phyloP scores from a whole-genome alignment of 2,113 vertebrate species.

The Oreochromis aureus region DNA sequence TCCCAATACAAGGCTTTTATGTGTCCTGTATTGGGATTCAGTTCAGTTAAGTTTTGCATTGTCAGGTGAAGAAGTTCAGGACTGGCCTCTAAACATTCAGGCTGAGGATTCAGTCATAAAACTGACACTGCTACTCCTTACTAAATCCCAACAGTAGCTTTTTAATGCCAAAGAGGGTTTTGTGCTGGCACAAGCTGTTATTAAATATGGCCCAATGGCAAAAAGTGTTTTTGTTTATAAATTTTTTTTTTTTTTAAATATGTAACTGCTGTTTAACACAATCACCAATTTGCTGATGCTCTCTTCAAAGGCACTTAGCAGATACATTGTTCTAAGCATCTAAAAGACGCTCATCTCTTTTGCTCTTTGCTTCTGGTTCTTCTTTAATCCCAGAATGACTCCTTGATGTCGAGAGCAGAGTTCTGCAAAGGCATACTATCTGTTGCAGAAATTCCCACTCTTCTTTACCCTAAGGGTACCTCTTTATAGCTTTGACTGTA shows the following conservation, averaged over 20 bases:
- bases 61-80: rapidly evolving
- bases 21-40: background rate
- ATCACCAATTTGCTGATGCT: background rate
- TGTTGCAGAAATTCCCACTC: background rate
- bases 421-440: background rate
- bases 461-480: background rate
- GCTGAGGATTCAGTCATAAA: background rate
- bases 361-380: background rate
- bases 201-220: background rate
- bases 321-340: background rate
- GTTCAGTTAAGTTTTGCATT: background rate
- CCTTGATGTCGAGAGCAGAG: background rate
- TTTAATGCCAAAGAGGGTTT: background rate
- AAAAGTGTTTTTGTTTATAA: background rate
- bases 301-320: background rate
- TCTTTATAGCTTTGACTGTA: background rate
- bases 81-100: background rate
- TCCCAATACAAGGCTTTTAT: background rate
- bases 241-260: background rate
- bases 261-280: background rate
- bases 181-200: background rate
- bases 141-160: background rate
- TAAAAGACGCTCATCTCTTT: background rate
- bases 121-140: background rate
- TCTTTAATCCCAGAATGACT: background rate